Percentiles rank a stretch among this genome's conserved stretches.
phyloP scores from a whole-genome alignment of 2,113 vertebrate species.

The Isurus oxyrinchus region DNA sequence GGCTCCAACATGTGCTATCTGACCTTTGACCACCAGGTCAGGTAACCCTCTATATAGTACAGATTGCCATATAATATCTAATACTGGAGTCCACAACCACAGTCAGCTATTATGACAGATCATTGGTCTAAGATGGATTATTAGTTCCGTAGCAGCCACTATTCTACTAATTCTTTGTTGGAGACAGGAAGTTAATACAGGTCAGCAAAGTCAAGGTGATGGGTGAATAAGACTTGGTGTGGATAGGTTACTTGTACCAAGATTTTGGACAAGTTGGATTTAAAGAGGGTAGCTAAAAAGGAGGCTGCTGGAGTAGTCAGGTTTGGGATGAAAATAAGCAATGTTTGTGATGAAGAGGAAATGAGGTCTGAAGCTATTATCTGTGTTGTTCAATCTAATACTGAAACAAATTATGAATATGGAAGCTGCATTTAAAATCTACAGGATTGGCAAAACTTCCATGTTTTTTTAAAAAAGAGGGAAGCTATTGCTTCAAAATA shows the following conservation, averaged over 20 bases:
- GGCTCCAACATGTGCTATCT: no score
- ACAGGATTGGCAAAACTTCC: background rate
- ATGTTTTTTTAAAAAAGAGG: background rate
- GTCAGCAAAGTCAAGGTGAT: background rate
- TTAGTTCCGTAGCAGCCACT: no score
- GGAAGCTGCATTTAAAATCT: background rate
- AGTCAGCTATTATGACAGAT: no score
- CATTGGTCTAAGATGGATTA: no score
- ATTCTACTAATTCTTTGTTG: background rate
- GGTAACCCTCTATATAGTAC: no score
- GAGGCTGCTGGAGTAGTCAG: background rate
- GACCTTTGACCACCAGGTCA: no score
- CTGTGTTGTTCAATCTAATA: background rate
- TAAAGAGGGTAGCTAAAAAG: background rate
- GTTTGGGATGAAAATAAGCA: background rate
- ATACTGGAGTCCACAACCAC: no score
- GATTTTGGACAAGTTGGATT: background rate
- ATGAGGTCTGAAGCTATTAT: background rate
- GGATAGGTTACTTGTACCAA: background rate
- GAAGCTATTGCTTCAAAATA: background rate
- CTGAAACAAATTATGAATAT: background rate
- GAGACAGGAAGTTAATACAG: background rate
- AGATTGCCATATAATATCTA: no score
- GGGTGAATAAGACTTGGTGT: background rate
- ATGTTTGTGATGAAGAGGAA: background rate